These are phyloP conservation scores for Luscinia luscinia DNA, from an alignment of 2,797 vertebrate genomes.

Conservation along the genomic window DNA sequence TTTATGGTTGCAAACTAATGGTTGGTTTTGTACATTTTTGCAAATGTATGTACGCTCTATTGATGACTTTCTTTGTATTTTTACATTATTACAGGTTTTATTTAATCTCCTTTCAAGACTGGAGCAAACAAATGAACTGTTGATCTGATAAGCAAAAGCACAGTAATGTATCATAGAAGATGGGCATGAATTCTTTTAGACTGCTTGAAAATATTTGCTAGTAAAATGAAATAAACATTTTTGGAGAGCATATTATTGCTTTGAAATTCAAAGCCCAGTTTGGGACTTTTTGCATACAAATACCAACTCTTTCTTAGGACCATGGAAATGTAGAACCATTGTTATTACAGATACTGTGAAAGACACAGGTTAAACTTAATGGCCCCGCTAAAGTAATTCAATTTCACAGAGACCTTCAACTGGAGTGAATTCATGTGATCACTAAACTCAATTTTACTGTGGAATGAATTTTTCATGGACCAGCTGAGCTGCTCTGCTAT, in stretches of 20 bases:
- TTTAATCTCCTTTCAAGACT: background rate
- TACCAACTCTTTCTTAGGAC: background rate
- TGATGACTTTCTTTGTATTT: background rate
- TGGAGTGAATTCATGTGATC: background rate
- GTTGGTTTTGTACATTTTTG: background rate
- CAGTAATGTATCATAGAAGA: background rate
- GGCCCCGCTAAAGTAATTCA: background rate
- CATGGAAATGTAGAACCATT: background rate
- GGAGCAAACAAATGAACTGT: background rate
- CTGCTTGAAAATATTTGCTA: background rate
- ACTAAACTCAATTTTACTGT: background rate
- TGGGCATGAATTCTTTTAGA: background rate
- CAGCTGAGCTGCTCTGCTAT: background rate
- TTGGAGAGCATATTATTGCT: background rate
- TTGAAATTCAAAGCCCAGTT: background rate
- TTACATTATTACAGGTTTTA: background rate
- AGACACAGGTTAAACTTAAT: background rate
- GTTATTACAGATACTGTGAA: background rate
- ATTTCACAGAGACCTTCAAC: background rate
- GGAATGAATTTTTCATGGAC: background rate
- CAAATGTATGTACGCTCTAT: background rate
- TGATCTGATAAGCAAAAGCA: background rate
- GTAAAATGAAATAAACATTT: background rate
- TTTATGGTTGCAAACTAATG: background rate
- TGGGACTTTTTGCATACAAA: background rate